Conservation (phyloP, 2,888 invertebrate genomes). For the Drosophila greeni region DNA sequence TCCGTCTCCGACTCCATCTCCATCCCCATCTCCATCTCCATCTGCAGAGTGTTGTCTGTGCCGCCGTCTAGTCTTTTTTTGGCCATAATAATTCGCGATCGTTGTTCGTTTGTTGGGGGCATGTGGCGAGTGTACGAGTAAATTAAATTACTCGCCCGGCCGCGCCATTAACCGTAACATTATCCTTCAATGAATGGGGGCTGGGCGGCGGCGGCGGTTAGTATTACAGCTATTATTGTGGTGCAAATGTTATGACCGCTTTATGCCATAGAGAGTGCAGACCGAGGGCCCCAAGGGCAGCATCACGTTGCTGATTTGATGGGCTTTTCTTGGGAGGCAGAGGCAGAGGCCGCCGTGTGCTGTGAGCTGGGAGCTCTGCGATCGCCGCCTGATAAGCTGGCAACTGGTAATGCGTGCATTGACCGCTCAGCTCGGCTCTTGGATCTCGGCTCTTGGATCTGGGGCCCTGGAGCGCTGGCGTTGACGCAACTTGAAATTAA, state of each 20-base stretch:
- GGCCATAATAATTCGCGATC: constrained; percentile 54
- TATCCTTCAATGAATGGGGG: constrained; percentile 67
- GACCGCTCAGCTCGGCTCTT: constrained; percentile 56
- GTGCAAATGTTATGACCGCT: constrained; percentile 74
- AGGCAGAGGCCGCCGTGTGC: background rate
- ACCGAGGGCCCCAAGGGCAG: constrained; percentile 63
- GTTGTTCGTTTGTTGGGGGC: constrained; percentile 52
- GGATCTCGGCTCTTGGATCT: constrained; percentile 34
- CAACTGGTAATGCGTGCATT: constrained; percentile 72
- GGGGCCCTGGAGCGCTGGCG: constrained; percentile 55
- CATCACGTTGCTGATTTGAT: constrained; percentile 73
- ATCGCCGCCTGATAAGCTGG: constrained; percentile 54
- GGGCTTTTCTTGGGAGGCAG: constrained; percentile 43
- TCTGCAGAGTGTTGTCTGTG: constrained; percentile 26
- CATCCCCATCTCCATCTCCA: constrained; percentile 13
- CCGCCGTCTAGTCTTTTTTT: constrained; percentile 36
- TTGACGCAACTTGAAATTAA: constrained; percentile 70
- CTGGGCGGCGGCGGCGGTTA: constrained; percentile 25
- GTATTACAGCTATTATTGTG: constrained; percentile 70
- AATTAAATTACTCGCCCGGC: constrained; percentile 70
- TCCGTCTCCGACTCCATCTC: constrained; percentile 8
- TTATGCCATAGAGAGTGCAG: constrained; percentile 37
- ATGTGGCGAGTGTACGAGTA: constrained; percentile 53
- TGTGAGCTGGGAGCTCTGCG: constrained; percentile 22
- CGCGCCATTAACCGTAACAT: constrained; percentile 65